These are phyloP conservation scores for Montipora sp. DNA, from an alignment of 64 coral and sea anemone species.

Conservation along the genomic window DNA sequence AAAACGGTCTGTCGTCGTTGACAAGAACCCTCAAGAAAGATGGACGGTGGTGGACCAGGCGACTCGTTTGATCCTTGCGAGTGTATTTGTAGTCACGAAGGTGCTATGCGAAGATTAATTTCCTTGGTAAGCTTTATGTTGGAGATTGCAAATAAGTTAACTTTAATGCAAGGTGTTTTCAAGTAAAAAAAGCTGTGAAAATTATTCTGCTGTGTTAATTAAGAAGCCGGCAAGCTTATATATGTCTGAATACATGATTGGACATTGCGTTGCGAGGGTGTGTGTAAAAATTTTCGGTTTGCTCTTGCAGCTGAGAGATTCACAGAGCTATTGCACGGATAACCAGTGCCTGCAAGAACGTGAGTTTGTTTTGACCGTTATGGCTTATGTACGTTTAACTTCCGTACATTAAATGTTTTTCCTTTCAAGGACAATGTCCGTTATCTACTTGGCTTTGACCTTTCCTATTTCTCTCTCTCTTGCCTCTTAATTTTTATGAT, in stretches of 20 bases:
- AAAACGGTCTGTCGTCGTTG: background rate
- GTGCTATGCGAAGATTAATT: constrained; percentile 96
- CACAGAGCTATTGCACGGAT: constrained; percentile 98
- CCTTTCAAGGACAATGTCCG: background rate
- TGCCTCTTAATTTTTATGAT: no score
- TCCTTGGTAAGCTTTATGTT: constrained; percentile 78
- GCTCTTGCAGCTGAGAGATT: constrained; percentile 75
- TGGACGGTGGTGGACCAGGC: constrained; percentile 75
- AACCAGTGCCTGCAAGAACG: constrained; percentile 96
- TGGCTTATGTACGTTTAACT: background rate
- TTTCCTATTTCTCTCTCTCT: no score
- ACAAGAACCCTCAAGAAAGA: background rate
- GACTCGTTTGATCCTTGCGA: constrained; percentile 98
- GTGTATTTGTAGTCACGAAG: constrained; percentile 98
- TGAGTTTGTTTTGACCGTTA: constrained; percentile 75
- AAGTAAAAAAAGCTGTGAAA: background rate
- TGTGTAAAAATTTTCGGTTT: background rate
- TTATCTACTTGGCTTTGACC: background rate
- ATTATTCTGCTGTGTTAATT: background rate
- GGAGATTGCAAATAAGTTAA: background rate
- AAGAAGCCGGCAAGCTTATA: background rate
- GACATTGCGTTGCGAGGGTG: background rate
- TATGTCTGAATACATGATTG: no score
- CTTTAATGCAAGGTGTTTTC: background rate
- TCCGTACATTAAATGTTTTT: no score